Evolutionary conservation across 2,113 vertebrate species (phyloP).

Genomic region (Zosterops pallidus): DNA sequence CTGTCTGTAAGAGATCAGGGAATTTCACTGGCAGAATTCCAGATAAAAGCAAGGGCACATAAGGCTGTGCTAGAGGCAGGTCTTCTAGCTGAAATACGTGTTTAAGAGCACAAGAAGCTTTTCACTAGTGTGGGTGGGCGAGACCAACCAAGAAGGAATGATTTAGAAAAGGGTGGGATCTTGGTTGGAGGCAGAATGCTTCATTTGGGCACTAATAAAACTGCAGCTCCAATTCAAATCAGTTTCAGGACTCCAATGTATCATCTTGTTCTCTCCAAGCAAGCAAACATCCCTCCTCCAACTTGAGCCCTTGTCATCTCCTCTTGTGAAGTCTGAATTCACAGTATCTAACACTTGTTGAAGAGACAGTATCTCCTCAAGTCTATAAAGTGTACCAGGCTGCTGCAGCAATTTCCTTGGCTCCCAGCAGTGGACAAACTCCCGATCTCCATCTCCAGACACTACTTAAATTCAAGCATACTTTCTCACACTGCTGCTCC

Average conservation of each 20-base stretch:
- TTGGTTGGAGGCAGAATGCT: not conserved
- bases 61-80: not conserved
- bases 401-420: not conserved
- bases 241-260: not conserved
- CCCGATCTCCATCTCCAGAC: not conserved
- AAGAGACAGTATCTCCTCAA: not conserved
- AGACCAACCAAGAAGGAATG: not conserved
- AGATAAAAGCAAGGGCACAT: not conserved
- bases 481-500: not conserved
- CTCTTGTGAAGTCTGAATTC: not conserved
- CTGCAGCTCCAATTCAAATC: not conserved
- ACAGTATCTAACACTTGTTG: not conserved
- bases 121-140: not conserved
- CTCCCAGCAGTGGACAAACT: not conserved
- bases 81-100: not conserved
- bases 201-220: not conserved
- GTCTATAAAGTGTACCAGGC: not conserved
- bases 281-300: not conserved
- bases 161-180: not conserved
- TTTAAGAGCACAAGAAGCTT: not conserved
- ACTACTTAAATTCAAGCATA: not conserved
- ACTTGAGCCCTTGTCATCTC: not conserved
- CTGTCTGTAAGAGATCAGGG: not conserved
- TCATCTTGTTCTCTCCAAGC: not conserved
- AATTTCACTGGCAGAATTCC: conserved; percentile 35